Conservation (phyloP, 2,888 invertebrate species). For the Amphipoea lucens region DNA sequence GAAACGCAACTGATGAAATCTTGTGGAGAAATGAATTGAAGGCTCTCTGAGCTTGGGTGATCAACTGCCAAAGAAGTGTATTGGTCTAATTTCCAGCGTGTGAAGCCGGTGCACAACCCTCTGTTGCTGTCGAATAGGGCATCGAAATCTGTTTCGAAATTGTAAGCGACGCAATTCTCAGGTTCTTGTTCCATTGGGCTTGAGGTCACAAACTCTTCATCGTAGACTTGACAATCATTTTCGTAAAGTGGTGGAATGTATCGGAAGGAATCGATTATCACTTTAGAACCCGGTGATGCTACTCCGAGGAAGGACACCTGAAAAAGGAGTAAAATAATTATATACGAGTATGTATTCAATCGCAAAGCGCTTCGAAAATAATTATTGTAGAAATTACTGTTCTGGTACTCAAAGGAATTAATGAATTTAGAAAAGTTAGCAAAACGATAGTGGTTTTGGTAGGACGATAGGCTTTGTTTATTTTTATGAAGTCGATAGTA, state of each 20-base stretch:
- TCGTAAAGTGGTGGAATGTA: slow-evolving; percentile 67
- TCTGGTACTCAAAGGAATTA: background rate
- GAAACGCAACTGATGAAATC: slow-evolving; percentile 60
- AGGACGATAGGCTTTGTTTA: too few relatives aligned
- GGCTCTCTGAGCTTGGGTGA: slow-evolving; percentile 55
- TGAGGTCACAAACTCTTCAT: slow-evolving; percentile 52
- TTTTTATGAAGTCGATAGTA: too few relatives aligned
- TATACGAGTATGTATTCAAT: background rate
- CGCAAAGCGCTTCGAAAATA: background rate
- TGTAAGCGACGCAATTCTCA: slow-evolving; percentile 64
- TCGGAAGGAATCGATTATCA: slow-evolving; percentile 72
- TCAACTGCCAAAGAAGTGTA: slow-evolving; percentile 42
- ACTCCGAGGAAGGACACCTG: slow-evolving; percentile 71
- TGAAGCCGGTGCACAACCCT: slow-evolving; percentile 60
- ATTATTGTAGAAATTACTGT: background rate
- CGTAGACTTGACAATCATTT: slow-evolving; percentile 66
- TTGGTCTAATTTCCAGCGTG: slow-evolving; percentile 52
- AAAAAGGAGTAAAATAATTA: slow-evolving; percentile 6
- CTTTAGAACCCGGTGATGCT: slow-evolving; percentile 60
- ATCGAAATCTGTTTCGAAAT: slow-evolving; percentile 61
- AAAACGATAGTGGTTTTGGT: too few relatives aligned
- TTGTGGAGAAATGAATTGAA: slow-evolving; percentile 59
- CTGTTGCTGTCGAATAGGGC: slow-evolving; percentile 49
- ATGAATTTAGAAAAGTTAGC: too few relatives aligned
- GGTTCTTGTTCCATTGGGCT: slow-evolving; percentile 41